A percentile compares a stretch with the other conserved stretches of the same genome.
Conservation (phyloP, 2,113 vertebrate genomes). For the Rhinogobius similis region DNA sequence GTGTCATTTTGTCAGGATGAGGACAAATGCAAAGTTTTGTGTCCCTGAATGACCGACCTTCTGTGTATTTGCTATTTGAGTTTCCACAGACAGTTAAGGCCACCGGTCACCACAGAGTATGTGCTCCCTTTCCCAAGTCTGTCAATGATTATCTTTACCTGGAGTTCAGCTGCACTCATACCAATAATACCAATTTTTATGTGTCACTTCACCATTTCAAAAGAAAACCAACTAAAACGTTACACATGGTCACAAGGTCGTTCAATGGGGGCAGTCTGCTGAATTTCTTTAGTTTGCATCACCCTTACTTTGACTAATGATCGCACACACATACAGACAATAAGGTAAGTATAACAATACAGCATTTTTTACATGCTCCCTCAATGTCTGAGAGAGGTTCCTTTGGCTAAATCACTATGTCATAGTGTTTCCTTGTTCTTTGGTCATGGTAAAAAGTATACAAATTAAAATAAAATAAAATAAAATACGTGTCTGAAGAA, state of each 20-base stretch:
- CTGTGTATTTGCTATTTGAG: background rate
- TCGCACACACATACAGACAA: background rate
- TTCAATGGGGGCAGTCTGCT: background rate
- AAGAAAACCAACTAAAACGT: background rate
- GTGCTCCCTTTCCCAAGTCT: background rate
- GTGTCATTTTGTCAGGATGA: background rate
- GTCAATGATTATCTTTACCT: constrained; percentile 1
- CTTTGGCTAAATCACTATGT: too few relatives aligned
- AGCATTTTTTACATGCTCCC: too few relatives aligned
- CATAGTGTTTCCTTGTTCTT: too few relatives aligned
- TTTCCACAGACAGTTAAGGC: background rate
- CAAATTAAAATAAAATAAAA: background rate
- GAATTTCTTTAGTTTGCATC: background rate
- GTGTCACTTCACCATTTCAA: too few relatives aligned
- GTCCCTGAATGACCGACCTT: background rate
- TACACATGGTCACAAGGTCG: background rate
- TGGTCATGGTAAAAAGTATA: too few relatives aligned
- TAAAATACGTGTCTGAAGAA: background rate
- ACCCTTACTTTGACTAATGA: background rate
- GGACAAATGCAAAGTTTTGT: background rate
- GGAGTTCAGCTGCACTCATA: background rate
- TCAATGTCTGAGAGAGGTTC: too few relatives aligned
- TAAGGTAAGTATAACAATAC: too few relatives aligned
- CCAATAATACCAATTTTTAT: background rate
- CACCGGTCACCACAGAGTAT: background rate